Conservation (phyloP, 2,113 vertebrate species). For the Odobenus rosmarus region DNA sequence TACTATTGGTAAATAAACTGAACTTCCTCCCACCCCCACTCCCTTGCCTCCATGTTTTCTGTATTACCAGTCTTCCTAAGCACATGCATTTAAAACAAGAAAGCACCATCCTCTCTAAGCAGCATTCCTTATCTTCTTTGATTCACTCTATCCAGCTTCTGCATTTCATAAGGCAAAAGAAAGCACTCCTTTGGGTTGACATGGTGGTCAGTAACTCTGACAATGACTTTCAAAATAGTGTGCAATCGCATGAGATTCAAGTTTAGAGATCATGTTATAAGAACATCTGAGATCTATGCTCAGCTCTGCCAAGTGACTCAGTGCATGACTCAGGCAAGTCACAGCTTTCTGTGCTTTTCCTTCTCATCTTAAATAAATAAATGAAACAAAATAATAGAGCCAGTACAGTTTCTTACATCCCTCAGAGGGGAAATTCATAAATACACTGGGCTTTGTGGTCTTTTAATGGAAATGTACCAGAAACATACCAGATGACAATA, state of each 20-base stretch:
- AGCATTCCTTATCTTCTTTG: background rate
- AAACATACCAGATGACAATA: background rate
- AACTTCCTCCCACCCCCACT: background rate
- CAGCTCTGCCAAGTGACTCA: conserved; percentile 50
- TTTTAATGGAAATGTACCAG: background rate
- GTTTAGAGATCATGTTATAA: background rate
- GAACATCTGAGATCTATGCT: background rate
- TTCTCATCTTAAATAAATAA: conserved; percentile 25
- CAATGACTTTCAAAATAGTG: background rate
- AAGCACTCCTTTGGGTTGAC: background rate
- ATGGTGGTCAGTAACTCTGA: background rate
- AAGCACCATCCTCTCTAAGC: background rate
- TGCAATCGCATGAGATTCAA: background rate
- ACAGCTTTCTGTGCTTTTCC: background rate
- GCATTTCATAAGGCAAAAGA: background rate
- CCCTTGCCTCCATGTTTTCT: background rate
- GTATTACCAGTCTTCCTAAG: background rate
- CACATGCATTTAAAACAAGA: background rate
- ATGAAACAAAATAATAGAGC: background rate
- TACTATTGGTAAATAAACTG: background rate
- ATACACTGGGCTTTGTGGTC: background rate
- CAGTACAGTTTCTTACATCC: background rate
- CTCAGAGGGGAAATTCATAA: background rate
- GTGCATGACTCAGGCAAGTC: background rate
- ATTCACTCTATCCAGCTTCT: background rate